A percentile compares a stretch with the other conserved stretches of the same genome.
Conservation (phyloP, 1,140 invertebrate species). For the Diuraphis noxia region DNA sequence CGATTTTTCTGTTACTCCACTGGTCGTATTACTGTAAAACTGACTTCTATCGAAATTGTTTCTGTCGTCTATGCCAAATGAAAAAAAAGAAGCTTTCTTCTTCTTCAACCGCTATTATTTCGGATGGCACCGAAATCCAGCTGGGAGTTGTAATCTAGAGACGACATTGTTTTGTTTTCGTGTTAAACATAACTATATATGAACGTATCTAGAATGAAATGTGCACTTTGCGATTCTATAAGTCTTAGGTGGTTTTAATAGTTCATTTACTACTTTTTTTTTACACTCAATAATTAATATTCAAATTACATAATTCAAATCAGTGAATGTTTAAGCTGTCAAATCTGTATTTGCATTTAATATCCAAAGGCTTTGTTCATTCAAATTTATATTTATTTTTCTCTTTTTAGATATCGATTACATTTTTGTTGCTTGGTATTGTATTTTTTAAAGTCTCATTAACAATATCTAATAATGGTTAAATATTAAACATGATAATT, state of each 20-base stretch:
- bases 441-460: background rate
- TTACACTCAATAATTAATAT: background rate
- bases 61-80: constrained; percentile 22
- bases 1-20: background rate
- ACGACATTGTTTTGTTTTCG: background rate
- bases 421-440: background rate
- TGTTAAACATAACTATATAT: background rate
- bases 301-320: background rate
- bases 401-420: background rate
- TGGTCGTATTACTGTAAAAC: background rate
- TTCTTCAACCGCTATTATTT: background rate
- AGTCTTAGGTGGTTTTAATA: background rate
- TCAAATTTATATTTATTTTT: background rate
- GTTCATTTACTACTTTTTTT: background rate
- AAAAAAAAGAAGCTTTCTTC: background rate
- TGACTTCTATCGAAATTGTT: constrained; percentile 21
- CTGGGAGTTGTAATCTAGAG: constrained; percentile 11
- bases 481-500: background rate
- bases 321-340: background rate
- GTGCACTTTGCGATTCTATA: background rate
- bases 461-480: background rate
- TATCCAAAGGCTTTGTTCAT: background rate
- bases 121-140: background rate
- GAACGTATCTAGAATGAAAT: background rate
- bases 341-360: background rate